Base-by-base conservation (phyloP, 2,888 invertebrate genomes). In the Rhingia rostrata region DNA sequence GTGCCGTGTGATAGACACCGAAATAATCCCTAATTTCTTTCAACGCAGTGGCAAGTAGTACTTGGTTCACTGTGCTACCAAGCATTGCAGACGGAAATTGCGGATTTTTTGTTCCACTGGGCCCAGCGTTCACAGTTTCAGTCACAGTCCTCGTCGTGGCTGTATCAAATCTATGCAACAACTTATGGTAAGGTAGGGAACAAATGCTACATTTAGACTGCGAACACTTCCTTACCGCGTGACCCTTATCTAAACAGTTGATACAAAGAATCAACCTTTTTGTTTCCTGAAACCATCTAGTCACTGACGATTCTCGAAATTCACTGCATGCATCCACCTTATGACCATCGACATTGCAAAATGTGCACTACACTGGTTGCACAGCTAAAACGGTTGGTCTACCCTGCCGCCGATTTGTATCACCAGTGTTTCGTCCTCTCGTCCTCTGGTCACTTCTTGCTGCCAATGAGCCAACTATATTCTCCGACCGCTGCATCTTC, bases 171-270 rank as follows among this genome's bases (percentile, higher is more conserved):
- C 14, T 54, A 33, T 35, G 35, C 14, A 54, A 6, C 35, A 35
- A 6, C 12, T 10, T 33, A 7, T 54, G 35, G 35, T 54, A 35
- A 6, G 53, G 53, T 12, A 35, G 12, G 2, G 54, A 35, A 7
- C 54, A 54, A 7, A 54, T 54, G n/a, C 35, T 9, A 39, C 37
- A 51, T 30, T 51, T 51, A 51, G 32, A 10, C 51, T 51, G 30
- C n/a, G 30, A 12, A 7, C 58, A 61, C 14, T 12, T 33, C 45
- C 47, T 37, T n/a, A 66, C 66, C 41, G 66, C 41, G 6, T 66
- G 66, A 2, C 14, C 66, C 33, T 66, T 66, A 43, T 12, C 53
- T 5, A 66, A 33, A 49, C 66, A 67, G 4, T 67, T 67, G 1
- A 67, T n/a, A 7, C 54, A 67, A 4, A 56, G 54, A 1, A 43